phyloP scores from a whole-genome alignment of 2,888 invertebrate genomes.

The Lacanobia oleracea region DNA sequence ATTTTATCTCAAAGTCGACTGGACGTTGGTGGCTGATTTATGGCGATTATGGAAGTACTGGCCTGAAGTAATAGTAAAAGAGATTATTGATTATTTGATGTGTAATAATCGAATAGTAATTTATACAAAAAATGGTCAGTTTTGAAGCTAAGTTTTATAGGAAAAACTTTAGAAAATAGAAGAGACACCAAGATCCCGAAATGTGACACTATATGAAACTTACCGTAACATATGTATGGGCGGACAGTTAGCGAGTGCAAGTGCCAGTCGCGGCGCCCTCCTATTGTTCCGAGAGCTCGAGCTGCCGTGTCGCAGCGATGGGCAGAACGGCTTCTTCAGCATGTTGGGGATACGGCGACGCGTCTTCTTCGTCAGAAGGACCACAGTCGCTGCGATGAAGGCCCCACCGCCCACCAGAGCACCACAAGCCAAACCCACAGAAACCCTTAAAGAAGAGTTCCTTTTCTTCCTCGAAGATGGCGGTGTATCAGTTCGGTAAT shows the following conservation, averaged over 20 bases:
- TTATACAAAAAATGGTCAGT: not conserved
- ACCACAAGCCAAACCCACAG: constrained; percentile 85
- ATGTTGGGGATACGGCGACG: constrained; percentile 83
- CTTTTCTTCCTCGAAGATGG: constrained; percentile 85
- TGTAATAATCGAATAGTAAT: not conserved
- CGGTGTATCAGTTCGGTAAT: constrained; percentile 88
- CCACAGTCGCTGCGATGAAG: constrained; percentile 91
- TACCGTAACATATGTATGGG: constrained; percentile 87
- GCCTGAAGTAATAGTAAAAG: constrained; percentile 3
- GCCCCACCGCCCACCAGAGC: constrained; percentile 89
- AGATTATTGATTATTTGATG: not conserved
- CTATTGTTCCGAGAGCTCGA: constrained; percentile 84
- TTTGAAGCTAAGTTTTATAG: not conserved
- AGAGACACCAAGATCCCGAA: not conserved
- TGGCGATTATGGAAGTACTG: not conserved
- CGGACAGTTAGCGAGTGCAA: constrained; percentile 86
- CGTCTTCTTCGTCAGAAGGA: constrained; percentile 91
- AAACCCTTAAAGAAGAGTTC: constrained; percentile 88
- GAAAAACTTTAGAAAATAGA: constrained; percentile 1
- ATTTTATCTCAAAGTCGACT: constrained; percentile 33
- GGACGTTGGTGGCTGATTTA: constrained; percentile 35
- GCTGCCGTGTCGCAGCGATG: constrained; percentile 79
- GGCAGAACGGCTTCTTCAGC: constrained; percentile 88
- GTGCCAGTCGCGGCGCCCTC: constrained; percentile 84
- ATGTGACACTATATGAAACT: constrained; percentile 35